Evolutionary conservation across 2,797 vertebrate genomes (phyloP), one percentile per base, ranked within the genome.

Genomic region (Channallabes apus): DNA sequence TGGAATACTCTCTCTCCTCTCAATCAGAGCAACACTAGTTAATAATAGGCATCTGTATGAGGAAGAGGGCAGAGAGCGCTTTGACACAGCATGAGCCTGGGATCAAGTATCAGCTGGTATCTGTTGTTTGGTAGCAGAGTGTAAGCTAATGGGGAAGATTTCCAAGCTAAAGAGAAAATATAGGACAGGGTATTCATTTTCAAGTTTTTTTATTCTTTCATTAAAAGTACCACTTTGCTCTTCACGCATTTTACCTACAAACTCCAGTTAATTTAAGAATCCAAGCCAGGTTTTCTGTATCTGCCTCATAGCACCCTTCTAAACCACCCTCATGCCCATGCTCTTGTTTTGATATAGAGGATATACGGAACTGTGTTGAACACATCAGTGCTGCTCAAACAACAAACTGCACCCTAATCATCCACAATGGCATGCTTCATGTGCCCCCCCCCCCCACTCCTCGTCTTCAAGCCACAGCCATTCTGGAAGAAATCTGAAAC

Each of bases 401-500:
- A 4, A 51, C 20, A 65, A 27, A 51, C 78, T 46, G 24, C 77
- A 71, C 15, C 54, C 67, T 54, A 38, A 4, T 35, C 51, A 56
- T 38, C 22, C 80, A 69, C 51, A 18, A 72, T 27, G 27, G 62
- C 54, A 64, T 65, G 14, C 72, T 32, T 35, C 65, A 27, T 32
- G 17, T 35, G 35, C 35, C 38, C 38, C 58, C 38, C 17, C 20
- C 9, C 58, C 0, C 32, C 46, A 2, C 29, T 27, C 20, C 59
- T 15, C 0, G 1, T 22, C 29, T 54, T 14, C 32, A 15, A 67
- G 71, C 18, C 61, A 61, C 35, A 54, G 51, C 81, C 61, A 65
- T 51, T 61, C 72, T 59, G 62, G n/a, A 73, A 77, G 32, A 72
- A 82, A 82, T 11, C 81, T 54, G 82, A 82, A 82, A 62, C 78